Evolutionary conservation across 2,797 vertebrate species (phyloP).

Genomic region (Crenuchus spilurus): DNA sequence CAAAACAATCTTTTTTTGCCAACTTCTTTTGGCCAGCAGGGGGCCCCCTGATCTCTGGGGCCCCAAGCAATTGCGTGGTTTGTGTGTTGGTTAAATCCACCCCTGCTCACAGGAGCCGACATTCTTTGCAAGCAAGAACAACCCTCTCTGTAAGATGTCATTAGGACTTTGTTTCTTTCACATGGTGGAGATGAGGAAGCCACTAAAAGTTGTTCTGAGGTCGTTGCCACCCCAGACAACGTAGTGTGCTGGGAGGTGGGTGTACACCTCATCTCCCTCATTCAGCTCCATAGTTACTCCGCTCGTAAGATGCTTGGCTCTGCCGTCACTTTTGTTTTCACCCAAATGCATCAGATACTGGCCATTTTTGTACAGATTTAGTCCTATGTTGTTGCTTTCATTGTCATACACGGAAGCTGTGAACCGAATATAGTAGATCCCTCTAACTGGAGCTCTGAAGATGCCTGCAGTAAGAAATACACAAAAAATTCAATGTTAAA

Average conservation of each 20-base stretch:
- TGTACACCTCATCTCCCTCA: neutral
- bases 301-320: neutral
- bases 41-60: too few relatives aligned
- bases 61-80: too few relatives aligned
- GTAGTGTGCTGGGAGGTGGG: neutral
- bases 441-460: neutral
- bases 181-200: conserved; percentile 6
- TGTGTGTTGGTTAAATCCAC: too few relatives aligned
- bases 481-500: too few relatives aligned
- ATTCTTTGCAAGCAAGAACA: too few relatives aligned
- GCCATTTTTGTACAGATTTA: neutral
- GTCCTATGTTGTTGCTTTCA: neutral
- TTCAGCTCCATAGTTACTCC: neutral
- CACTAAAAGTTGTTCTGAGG: conserved; percentile 12
- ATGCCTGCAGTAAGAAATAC: neutral
- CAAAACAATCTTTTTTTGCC: too few relatives aligned
- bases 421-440: neutral
- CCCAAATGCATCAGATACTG: neutral
- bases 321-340: neutral
- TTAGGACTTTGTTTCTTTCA: neutral
- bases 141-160: too few relatives aligned
- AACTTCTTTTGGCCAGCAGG: too few relatives aligned
- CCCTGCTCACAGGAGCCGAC: too few relatives aligned
- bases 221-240: neutral
- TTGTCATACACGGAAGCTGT: neutral